These are phyloP conservation scores for Pseudochaenichthys georgianus DNA, from an alignment of 2,797 vertebrate genomes.

Conservation along the genomic window DNA sequence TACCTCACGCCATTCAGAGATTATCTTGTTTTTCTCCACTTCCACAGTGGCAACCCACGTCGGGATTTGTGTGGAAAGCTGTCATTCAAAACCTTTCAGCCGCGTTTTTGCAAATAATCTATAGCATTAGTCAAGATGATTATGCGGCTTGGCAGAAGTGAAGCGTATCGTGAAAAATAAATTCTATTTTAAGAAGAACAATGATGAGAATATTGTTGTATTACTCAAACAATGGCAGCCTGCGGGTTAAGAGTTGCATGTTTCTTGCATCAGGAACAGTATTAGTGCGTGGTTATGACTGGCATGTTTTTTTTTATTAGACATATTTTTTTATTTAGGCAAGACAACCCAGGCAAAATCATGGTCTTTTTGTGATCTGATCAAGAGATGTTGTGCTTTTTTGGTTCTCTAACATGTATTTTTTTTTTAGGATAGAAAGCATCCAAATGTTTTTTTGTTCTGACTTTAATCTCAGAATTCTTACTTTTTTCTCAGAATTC, in stretches of 20 bases:
- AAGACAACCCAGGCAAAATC: too few species aligned
- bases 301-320: conserved; percentile 13
- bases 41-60: conserved; percentile 59
- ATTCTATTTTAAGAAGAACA: conserved; percentile 7
- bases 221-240: not conserved
- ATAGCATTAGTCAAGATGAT: conserved; percentile 31
- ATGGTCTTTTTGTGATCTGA: too few species aligned
- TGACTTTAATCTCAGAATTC: too few species aligned
- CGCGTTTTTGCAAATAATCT: conserved; percentile 54
- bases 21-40: conserved; percentile 71
- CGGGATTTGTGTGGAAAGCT: conserved; percentile 70
- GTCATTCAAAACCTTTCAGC: conserved; percentile 64
- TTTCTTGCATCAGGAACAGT: conserved; percentile 24
- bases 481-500: too few species aligned
- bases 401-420: too few species aligned
- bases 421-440: too few species aligned
- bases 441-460: too few species aligned
- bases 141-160: not conserved
- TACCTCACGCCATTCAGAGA: conserved; percentile 63
- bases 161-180: not conserved
- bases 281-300: conserved; percentile 7
- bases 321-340: not conserved
- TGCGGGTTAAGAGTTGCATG: conserved; percentile 1
- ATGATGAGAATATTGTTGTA: not conserved
- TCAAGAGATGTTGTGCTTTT: too few species aligned